Evolutionary conservation across 2,888 invertebrate genomes (phyloP).

Genomic region (Amblyjoppa fuscipennis): DNA sequence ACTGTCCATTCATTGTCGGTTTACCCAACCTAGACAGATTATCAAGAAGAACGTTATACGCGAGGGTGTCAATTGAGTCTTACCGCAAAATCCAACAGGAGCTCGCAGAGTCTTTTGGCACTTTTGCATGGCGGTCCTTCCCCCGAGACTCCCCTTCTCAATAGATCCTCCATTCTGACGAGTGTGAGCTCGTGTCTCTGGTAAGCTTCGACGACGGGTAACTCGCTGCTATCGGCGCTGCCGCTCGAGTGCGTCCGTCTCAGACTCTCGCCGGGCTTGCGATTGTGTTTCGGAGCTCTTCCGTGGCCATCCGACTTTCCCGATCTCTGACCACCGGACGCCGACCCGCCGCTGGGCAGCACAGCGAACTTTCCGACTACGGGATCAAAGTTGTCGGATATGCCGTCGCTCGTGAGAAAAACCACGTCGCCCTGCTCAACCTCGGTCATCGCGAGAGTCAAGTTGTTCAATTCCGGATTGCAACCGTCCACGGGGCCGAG

Average conservation of each 20-base stretch:
- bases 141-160: constrained; percentile 89
- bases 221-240: constrained; percentile 83
- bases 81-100: constrained; percentile 92
- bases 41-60: constrained; percentile 74
- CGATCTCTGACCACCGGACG: constrained; percentile 68
- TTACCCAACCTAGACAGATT: constrained; percentile 13
- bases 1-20: too few relatives aligned
- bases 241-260: constrained; percentile 74
- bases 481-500: constrained; percentile 94
- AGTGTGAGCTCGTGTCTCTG: constrained; percentile 92
- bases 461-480: constrained; percentile 94
- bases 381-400: constrained; percentile 96
- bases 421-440: constrained; percentile 93
- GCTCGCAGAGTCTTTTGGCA: constrained; percentile 90
- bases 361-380: constrained; percentile 95
- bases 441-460: constrained; percentile 93
- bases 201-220: constrained; percentile 90
- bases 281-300: constrained; percentile 73
- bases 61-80: constrained; percentile 76
- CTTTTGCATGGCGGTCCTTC: constrained; percentile 88
- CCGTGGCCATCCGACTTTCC: constrained; percentile 70
- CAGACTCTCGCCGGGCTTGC: constrained; percentile 77
- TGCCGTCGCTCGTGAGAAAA: constrained; percentile 95
- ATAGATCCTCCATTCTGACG: constrained; percentile 91
- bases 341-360: constrained; percentile 78